These are phyloP conservation scores for Coptotermes formosanus DNA, from an alignment of 1,140 invertebrate species.

Conservation along the genomic window DNA sequence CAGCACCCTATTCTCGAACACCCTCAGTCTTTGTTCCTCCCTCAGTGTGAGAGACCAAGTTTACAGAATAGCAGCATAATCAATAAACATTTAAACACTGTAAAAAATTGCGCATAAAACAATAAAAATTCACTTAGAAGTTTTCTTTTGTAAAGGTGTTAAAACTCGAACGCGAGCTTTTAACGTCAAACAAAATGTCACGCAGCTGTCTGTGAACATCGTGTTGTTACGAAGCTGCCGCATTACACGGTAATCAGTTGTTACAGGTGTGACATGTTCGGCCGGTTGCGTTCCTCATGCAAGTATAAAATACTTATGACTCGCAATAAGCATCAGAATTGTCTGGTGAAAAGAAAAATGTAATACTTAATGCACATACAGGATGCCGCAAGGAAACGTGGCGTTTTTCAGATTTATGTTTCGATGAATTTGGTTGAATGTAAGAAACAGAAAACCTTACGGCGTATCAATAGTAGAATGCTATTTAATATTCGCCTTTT, in stretches of 20 bases:
- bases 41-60: no score
- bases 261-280: background rate
- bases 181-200: background rate
- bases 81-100: no score
- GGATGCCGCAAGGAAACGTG: no score
- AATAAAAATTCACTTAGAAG: background rate
- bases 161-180: background rate
- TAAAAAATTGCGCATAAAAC: background rate
- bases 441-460: no score
- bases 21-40: no score
- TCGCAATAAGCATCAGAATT: background rate
- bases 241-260: background rate
- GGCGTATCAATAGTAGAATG: no score
- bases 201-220: background rate
- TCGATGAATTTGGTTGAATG: no score
- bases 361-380: background rate
- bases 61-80: no score
- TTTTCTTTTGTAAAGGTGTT: background rate
- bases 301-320: background rate
- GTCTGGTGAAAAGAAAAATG: background rate
- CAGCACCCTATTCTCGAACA: no score
- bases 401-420: no score
- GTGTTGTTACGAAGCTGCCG: background rate
- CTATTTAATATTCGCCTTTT: no score
- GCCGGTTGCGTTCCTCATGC: no score